Base-by-base conservation (phyloP, 2,888 invertebrate genomes). In the Volucella inanis region DNA sequence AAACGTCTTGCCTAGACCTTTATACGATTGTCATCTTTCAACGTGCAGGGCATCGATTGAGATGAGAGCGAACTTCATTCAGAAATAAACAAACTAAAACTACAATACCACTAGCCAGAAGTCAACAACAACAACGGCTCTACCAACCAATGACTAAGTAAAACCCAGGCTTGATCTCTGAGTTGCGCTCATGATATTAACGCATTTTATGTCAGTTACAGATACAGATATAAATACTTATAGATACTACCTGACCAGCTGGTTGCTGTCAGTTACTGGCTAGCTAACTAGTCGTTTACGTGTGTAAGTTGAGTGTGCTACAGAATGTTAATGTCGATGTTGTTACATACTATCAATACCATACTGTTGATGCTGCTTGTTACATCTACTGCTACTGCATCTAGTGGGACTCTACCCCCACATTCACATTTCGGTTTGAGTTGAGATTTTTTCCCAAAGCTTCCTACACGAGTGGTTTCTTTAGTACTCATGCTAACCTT, bases 21-120 rank as follows among this genome's bases (percentile, higher is more conserved):
- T 85, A 85, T 85, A 85, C 67, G 81, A 81, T 85, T 81, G 72
- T 76, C 75, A 81, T 81, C 81, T 85, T 85, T 81, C 38, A 41
- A 45, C 52, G 43, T 31, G 31, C 31, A 6, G 59, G 65, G 67
- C 81, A 85, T 76, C 85, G 84, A 84, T 84, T 59, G 81, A 85
- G 85, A 85, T 81, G 81, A 85, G 85, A 76, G 81, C 76, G 72
- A 80, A 71, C 59, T 81, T 81, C 76, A 80, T 80, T 80, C 62
- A 76, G 43, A 85, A 74, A 74, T 41, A 39, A 45, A 45, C 62
- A 55, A 59, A 45, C 43, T 14, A 59, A 41, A 57, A 41, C 31
- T 31, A n/a, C n/a, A n/a, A n/a, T n/a, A 22, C 18, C 6, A 31
- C 6, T 2, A 31, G 62, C 47, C 64, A n/a, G n/a, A n/a, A n/a